Conservation (phyloP, 2,113 vertebrate genomes). For the Tyto alba region DNA sequence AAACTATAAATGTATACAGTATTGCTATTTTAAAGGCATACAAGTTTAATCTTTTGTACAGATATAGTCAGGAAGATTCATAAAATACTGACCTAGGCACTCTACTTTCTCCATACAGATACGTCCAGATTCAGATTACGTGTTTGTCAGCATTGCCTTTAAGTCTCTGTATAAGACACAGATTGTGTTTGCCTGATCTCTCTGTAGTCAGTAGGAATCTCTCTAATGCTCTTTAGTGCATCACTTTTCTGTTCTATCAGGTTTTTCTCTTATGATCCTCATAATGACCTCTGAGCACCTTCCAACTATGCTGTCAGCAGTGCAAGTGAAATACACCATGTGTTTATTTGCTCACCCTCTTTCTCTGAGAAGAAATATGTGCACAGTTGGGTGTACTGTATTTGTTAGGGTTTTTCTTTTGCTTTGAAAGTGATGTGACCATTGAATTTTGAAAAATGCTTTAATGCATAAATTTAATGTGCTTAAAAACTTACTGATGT, state of each 20-base stretch:
- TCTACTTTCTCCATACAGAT: neutral
- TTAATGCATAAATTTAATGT: neutral
- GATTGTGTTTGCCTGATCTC: neutral
- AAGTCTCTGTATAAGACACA: neutral
- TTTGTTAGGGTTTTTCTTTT: neutral
- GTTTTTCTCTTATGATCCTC: neutral
- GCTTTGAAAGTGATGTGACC: neutral
- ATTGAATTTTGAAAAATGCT: neutral
- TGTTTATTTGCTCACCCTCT: neutral
- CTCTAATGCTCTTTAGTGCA: neutral
- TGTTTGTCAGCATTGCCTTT: neutral
- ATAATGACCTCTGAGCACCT: neutral
- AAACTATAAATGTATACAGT: neutral
- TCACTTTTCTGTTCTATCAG: neutral
- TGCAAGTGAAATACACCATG: neutral
- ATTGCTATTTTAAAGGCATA: neutral
- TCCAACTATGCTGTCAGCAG: neutral
- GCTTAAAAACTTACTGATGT: neutral
- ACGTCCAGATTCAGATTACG: neutral
- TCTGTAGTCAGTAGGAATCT: neutral
- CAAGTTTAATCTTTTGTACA: neutral
- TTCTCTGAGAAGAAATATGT: neutral
- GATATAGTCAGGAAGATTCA: neutral
- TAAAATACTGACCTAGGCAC: neutral
- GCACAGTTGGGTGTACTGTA: neutral